These are phyloP conservation scores for Australoheros facetus DNA, from an alignment of 2,797 vertebrate species.

Conservation along the genomic window DNA sequence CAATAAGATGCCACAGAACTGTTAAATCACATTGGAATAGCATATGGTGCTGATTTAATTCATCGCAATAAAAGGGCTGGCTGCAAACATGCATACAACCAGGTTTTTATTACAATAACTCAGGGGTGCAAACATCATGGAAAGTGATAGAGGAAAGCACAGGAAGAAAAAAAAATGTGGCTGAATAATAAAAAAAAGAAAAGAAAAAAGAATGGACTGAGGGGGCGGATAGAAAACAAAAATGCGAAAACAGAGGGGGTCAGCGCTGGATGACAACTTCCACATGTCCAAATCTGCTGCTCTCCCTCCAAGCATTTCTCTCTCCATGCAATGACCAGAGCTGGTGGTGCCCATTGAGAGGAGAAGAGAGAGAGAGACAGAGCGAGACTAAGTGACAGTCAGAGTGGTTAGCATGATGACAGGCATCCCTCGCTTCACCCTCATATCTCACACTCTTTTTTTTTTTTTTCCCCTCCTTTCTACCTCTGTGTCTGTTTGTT, in stretches of 20 bases:
- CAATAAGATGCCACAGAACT: conserved; percentile 69
- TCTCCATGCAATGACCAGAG: conserved; percentile 68
- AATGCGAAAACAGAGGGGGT: conserved; percentile 74
- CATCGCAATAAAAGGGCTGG: conserved; percentile 66
- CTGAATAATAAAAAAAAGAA: conserved; percentile 8
- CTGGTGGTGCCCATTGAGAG: conserved; percentile 63
- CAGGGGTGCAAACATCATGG: conserved; percentile 60
- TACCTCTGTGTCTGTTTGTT: neutral
- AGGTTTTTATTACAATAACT: conserved; percentile 70
- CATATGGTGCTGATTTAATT: conserved; percentile 81
- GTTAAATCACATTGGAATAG: conserved; percentile 67
- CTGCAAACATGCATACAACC: conserved; percentile 64
- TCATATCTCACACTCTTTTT: conserved; percentile 13
- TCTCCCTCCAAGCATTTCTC: conserved; percentile 77
- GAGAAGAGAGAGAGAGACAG: conserved; percentile 27
- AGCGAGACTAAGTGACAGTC: conserved; percentile 51
- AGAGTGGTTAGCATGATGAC: conserved; percentile 50
- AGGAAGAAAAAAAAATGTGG: conserved; percentile 37
- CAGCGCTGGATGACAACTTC: conserved; percentile 81
- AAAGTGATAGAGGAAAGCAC: conserved; percentile 62
- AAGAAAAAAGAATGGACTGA: conserved; percentile 46
- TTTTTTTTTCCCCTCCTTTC: neutral
- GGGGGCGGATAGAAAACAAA: conserved; percentile 52
- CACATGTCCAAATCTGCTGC: conserved; percentile 76
- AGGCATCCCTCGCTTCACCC: conserved; percentile 36